These are phyloP conservation scores for Basileuterus tristriatus DNA, from an alignment of 2,797 vertebrate genomes.

Conservation along the genomic window DNA sequence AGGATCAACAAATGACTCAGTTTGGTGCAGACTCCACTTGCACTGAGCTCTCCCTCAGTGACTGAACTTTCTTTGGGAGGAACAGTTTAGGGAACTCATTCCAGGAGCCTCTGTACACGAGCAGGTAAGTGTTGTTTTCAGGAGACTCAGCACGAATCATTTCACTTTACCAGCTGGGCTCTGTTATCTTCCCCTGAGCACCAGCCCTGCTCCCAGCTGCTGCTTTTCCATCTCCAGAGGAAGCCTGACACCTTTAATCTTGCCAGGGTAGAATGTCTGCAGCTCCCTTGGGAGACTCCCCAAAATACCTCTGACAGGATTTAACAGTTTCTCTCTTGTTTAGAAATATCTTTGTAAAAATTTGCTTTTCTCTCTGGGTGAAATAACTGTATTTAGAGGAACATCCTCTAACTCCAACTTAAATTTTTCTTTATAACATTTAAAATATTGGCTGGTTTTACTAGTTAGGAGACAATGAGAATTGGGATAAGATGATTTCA, in stretches of 20 bases:
- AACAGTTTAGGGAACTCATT: not conserved
- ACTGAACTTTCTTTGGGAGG: not conserved
- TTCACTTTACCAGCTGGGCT: not conserved
- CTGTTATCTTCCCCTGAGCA: not conserved
- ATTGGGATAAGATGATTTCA: not conserved
- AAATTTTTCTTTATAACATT: not conserved
- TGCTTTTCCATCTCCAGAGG: not conserved
- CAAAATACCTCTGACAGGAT: not conserved
- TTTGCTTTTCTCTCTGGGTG: not conserved
- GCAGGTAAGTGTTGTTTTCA: constrained; percentile 14
- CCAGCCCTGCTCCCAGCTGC: not conserved
- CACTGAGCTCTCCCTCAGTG: not conserved
- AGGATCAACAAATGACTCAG: not conserved
- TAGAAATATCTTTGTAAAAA: not conserved
- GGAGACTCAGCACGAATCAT: not conserved
- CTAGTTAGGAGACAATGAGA: not conserved
- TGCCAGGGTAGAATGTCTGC: not conserved
- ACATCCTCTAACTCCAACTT: not conserved
- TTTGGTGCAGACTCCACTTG: not conserved
- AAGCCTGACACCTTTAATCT: not conserved
- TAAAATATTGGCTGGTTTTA: not conserved
- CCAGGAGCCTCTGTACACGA: not conserved
- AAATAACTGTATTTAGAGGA: not conserved
- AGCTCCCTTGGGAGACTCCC: not conserved
- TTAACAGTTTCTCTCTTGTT: not conserved